Percentiles rank a stretch among this genome's conserved stretches.
phyloP scores from a whole-genome alignment of 2,888 invertebrate genomes.

The Luffia ferchaultella region DNA sequence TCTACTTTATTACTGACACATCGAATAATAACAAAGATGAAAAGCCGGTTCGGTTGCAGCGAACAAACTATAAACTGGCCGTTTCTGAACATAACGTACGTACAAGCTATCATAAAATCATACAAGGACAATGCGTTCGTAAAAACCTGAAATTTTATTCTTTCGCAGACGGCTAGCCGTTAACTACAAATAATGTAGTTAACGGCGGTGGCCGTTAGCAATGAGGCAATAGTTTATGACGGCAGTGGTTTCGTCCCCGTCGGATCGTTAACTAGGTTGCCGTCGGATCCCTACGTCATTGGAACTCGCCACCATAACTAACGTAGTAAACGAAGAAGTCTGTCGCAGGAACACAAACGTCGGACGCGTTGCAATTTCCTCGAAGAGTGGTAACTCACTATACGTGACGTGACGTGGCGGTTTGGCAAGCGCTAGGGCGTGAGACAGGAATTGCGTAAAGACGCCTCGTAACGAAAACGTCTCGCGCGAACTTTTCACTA shows the following conservation, averaged over 20 bases:
- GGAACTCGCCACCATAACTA: no score
- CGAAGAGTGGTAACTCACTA: neutral
- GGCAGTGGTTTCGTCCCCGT: neutral
- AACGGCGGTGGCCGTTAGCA: neutral
- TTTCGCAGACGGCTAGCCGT: neutral
- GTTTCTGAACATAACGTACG: neutral
- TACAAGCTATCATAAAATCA: neutral
- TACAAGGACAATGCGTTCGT: neutral
- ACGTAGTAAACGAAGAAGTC: neutral
- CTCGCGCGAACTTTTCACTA: constrained; percentile 37
- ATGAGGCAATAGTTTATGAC: no score
- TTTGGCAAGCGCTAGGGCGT: constrained; percentile 51
- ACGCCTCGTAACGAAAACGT: constrained; percentile 47
- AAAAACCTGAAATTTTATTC: neutral
- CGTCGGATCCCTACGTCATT: neutral
- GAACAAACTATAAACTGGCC: neutral
- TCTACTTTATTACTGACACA: no score
- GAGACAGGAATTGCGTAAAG: constrained; percentile 59
- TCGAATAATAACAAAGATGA: no score
- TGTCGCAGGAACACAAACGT: constrained; percentile 15
- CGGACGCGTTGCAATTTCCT: constrained; percentile 24
- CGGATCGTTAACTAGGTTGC: neutral
- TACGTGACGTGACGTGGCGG: constrained; percentile 31
- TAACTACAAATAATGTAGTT: neutral
- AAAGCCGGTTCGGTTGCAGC: neutral